Evolutionary conservation across 2,113 vertebrate species (phyloP).

Genomic region (Cyphomyrus plagiostoma): DNA sequence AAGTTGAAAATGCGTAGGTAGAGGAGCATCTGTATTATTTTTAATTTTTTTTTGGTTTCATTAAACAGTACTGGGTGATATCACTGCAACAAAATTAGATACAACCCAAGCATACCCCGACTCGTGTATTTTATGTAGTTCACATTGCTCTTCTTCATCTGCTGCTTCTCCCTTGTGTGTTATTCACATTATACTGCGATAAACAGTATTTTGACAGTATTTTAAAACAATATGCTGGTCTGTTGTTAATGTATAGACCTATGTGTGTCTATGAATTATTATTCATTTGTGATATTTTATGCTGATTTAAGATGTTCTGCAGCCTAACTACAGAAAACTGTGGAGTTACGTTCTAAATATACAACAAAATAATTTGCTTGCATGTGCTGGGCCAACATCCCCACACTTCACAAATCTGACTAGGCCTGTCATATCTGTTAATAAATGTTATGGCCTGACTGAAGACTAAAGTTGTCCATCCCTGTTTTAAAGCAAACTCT

Average conservation of each 20-base stretch:
- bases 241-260: background rate
- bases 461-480: background rate
- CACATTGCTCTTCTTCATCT: no score
- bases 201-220: background rate
- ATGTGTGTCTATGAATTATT: background rate
- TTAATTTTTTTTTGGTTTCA: no score
- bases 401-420: background rate
- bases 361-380: background rate
- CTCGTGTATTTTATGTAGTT: no score
- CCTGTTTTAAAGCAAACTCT: background rate
- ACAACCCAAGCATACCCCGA: no score
- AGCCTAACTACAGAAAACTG: background rate
- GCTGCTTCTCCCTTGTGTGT: no score
- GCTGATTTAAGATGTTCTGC: background rate
- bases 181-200: background rate
- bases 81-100: no score
- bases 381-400: background rate
- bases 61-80: no score
- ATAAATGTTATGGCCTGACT: background rate
- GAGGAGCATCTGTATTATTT: no score
- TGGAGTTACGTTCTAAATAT: background rate
- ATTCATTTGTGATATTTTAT: background rate
- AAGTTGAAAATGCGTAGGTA: no score
- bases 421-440: background rate
- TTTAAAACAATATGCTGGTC: background rate